Evolutionary conservation across 2,888 invertebrate genomes (phyloP), one percentile per base, ranked within the genome.

Genomic region (Rhagonycha lutea): DNA sequence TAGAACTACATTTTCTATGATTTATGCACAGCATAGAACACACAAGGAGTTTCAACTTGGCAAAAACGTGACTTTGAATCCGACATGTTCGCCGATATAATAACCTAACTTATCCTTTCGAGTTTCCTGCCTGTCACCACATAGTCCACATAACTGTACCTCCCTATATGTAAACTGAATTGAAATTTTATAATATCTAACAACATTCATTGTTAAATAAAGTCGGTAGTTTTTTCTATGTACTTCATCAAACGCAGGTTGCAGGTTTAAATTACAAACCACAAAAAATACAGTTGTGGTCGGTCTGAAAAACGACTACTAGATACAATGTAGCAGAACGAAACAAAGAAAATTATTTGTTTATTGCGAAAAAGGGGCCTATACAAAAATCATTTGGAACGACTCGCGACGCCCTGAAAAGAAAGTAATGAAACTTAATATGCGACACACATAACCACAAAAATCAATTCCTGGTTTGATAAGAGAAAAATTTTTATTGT

Each of bases 141-240:
- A 79, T 78, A 72, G 74, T 72, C 78, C 71, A 70, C 74, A 76
- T 79, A 79, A 79, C 79, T 79, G 79, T 79, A 79, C 76, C 70
- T 78, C 79, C 74, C 75, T 76, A 77, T 77, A 79, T 74, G 79
- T 75, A 75, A 23, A 70, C 67, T 72, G 68, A 71, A 70, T 75
- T 72, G 63, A 68, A 72, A 74, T 77, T 76, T 76, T 75, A 72
- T 75, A 47, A 73, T 73, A 63, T 32, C 69, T 71, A 73, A 71
- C 47, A 47, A 47, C 47, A 47, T 47, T 47, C 47, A 47, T 47
- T 47, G 47, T 47, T 47, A 47, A 47, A 47, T n/a, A 47, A n/a
- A 47, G 8, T 47, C 47, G n/a, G n/a, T 12, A 7, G 7, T 47
- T 47, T 47, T 47, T 47, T 47, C 5, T 18, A 18, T 18, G 18